Base-by-base conservation (phyloP, 2,797 vertebrate species). In the Buphagus erythrorhynchus region DNA sequence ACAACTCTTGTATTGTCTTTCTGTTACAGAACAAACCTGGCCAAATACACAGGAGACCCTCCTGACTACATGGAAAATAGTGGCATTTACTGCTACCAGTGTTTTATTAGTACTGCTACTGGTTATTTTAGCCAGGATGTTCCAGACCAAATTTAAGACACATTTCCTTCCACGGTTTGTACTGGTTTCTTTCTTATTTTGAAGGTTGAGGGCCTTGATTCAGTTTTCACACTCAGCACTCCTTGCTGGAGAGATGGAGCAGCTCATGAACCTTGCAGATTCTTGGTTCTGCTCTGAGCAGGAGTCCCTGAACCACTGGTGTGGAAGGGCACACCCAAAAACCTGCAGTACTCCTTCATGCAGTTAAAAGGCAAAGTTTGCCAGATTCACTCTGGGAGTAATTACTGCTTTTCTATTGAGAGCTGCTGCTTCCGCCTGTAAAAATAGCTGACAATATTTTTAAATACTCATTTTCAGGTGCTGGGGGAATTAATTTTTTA, bases 41-140 rank as follows among this genome's bases (percentile, higher is more conserved):
- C 98, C 98, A 75, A 96, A 98, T 91, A 97, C 98, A 45, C 98
- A 98, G 16, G 98, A 99, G 88, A 98, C 98, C 52, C 98, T 99
- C 68, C 97, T 99, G 93, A 98, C 98, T 17, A 98, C 99, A 5
- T 99, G 99, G 99, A 99, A 99, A 95, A 98, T 99, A 59, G 98
- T 99, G 94, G 98, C 98, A 0, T 98, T 98, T 96, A 99, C 99
- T 5, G 98, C 99, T 11, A 98, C 98, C 95, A 98, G 98, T 1
- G 98, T 99, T 76, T 97, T 99, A 85, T 97, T 99, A 57, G 98
- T 98, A 59, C 96, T 99, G 76, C 98, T 99, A 21, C 95, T 99
- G 13, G 98, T 99, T 93, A 98, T 99, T 96, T 97, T 99, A 86
- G 98, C 98, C 94, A 98, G 98, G 94, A 98, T 98, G 97, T 98